Evolutionary conservation across 2,113 vertebrate species (phyloP).

Genomic region (Emberiza fucata): DNA sequence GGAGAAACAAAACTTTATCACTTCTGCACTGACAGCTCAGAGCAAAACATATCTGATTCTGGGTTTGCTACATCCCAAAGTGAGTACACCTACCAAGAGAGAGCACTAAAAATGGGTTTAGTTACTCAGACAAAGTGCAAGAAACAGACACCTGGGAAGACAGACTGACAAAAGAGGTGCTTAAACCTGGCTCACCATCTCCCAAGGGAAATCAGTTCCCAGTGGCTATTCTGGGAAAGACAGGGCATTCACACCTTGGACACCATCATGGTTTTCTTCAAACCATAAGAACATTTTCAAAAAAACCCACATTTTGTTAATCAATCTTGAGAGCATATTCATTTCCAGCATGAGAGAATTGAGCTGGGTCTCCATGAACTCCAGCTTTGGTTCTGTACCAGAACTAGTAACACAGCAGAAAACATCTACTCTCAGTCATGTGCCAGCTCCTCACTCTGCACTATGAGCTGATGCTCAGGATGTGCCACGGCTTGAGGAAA

Average conservation of each 20-base stretch:
- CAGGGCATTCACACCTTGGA: neutral
- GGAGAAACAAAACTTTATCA: neutral
- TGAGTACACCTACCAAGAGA: neutral
- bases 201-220: neutral
- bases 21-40: neutral
- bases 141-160: neutral
- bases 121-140: neutral
- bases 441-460: neutral
- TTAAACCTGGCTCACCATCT: neutral
- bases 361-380: neutral
- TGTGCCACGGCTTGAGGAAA: neutral
- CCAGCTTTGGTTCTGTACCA: neutral
- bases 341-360: neutral
- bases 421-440: neutral
- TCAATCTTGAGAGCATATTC: neutral
- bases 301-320: neutral
- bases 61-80: neutral
- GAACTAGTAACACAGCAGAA: neutral
- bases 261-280: neutral
- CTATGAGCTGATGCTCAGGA: neutral
- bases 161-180: neutral
- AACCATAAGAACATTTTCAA: neutral
- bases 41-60: neutral
- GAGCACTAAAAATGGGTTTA: neutral
- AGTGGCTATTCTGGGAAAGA: neutral